These are phyloP conservation scores for Hiodon alosoides DNA, from an alignment of 2,113 vertebrate genomes.

Conservation along the genomic window DNA sequence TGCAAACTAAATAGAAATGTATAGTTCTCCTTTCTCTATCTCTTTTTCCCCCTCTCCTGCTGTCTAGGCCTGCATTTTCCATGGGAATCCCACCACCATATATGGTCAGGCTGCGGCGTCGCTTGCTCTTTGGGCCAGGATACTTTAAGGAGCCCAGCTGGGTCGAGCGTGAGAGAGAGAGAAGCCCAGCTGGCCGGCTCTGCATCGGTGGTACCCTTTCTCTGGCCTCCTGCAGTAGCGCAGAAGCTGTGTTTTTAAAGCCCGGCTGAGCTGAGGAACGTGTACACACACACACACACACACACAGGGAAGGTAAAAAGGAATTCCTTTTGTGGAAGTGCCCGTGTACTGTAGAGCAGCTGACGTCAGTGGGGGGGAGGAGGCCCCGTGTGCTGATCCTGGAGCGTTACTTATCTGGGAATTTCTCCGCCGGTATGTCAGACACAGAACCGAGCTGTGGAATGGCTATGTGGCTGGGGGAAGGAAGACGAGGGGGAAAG, in stretches of 20 bases:
- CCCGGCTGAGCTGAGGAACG: constrained; percentile 33
- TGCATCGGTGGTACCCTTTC: constrained; percentile 37
- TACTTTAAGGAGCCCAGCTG: constrained; percentile 66
- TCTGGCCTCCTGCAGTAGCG: constrained; percentile 56
- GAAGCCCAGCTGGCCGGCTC: constrained; percentile 61
- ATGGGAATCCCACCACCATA: constrained; percentile 90
- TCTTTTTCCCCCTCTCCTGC: constrained; percentile 24
- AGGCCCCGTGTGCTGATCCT: constrained; percentile 46
- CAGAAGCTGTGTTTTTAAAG: constrained; percentile 53
- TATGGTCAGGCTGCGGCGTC: constrained; percentile 75
- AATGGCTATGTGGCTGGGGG: constrained; percentile 38
- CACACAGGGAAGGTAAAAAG: constrained; percentile 51
- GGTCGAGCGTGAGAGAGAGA: constrained; percentile 51
- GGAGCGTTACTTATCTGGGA: constrained; percentile 67
- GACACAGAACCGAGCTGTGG: constrained; percentile 33
- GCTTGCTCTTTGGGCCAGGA: constrained; percentile 32
- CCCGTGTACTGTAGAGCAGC: constrained; percentile 44
- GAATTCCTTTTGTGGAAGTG: constrained; percentile 78
- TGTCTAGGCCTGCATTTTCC: constrained; percentile 59
- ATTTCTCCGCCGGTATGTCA: constrained; percentile 62
- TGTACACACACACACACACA: constrained; percentile 34
- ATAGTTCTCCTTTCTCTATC: constrained; percentile 44
- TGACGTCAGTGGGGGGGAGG: constrained; percentile 50
- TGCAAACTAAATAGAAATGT: constrained; percentile 51
- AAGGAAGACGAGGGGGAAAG: constrained; percentile 14